Conservation (phyloP, 2,888 invertebrate species). For the Petrolisthes cinctipes region DNA sequence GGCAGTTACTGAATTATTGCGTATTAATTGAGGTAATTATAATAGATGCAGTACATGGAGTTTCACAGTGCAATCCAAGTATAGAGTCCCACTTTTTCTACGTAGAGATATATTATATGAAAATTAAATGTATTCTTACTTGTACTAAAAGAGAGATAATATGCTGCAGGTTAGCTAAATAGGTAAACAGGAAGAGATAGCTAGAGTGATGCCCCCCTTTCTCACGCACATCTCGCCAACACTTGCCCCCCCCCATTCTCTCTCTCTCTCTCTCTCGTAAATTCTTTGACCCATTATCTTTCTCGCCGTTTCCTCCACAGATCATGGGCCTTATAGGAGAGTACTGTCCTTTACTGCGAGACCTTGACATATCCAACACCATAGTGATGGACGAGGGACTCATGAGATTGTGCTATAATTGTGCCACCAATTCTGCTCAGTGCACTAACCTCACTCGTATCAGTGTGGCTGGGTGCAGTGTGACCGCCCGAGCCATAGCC, state of each 20-base stretch:
- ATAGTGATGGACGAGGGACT: conserved; percentile 68
- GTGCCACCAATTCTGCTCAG: not conserved
- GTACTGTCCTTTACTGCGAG: conserved; percentile 67
- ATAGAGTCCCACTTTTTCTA: no score
- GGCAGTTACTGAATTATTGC: no score
- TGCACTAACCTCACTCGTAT: conserved; percentile 67
- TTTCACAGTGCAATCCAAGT: no score
- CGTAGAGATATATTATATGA: no score
- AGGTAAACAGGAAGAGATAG: not conserved
- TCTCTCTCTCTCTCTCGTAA: not conserved
- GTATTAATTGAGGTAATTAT: no score
- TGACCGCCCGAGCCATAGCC: conserved; percentile 67
- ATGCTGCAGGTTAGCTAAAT: not conserved
- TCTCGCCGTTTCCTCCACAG: conserved; percentile 62
- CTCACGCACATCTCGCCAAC: not conserved
- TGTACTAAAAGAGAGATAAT: not conserved
- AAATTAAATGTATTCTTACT: not conserved
- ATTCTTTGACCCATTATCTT: not conserved
- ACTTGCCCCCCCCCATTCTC: not conserved
- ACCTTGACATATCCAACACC: conserved; percentile 68
- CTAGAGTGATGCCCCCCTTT: not conserved
- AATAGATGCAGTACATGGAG: no score
- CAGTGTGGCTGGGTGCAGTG: conserved; percentile 67
- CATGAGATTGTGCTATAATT: conserved; percentile 67
- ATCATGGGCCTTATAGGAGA: conserved; percentile 68